Conservation (phyloP, 2,113 vertebrate genomes). For the Cariama cristata region DNA sequence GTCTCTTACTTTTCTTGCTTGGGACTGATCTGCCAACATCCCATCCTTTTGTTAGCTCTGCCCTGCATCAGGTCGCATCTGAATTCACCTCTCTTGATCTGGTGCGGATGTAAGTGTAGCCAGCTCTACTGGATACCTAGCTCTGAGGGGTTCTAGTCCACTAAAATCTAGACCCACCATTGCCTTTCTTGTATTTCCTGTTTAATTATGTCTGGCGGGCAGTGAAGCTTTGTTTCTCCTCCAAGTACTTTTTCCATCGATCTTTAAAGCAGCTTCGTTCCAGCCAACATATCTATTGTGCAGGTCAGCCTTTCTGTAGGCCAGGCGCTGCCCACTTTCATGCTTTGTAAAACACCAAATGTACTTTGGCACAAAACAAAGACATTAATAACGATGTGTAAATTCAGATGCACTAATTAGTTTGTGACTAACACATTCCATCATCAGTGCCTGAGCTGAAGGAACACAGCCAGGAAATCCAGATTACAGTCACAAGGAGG, state of each 20-base stretch:
- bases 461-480: slow-evolving; percentile 25
- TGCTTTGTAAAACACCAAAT: neutral
- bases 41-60: neutral
- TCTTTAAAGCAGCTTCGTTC: neutral
- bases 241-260: neutral
- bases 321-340: neutral
- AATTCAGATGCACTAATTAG: slow-evolving; percentile 24
- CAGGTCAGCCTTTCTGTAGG: neutral
- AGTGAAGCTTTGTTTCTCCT: neutral
- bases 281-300: neutral
- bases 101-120: neutral
- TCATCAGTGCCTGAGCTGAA: neutral
- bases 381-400: slow-evolving; percentile 8
- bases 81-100: neutral
- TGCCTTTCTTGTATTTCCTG: neutral
- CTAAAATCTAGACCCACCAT: neutral
- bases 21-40: neutral
- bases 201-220: neutral
- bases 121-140: neutral
- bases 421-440: neutral
- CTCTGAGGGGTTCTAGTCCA: neutral
- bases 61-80: neutral
- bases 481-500: neutral
- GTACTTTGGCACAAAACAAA: slow-evolving; percentile 27
- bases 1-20: neutral